A percentile compares a stretch with the other conserved stretches of the same genome.
Conservation (phyloP, 1,140 invertebrate species). For the Cheumatopsyche charites region DNA sequence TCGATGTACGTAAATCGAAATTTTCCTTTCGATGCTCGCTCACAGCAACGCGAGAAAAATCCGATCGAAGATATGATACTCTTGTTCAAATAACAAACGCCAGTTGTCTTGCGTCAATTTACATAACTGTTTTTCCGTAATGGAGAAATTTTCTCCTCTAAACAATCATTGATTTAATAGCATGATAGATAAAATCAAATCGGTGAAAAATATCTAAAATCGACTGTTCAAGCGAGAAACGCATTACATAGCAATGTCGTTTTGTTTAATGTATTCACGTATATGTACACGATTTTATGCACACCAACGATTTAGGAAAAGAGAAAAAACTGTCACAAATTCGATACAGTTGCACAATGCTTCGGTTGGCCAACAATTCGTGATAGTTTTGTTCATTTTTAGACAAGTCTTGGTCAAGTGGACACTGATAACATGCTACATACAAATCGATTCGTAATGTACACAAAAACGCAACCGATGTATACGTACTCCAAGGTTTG, state of each 20-base stretch:
- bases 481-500: not conserved
- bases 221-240: too few species aligned
- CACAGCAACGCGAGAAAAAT: conserved; percentile 4
- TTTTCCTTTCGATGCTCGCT: conserved; percentile 7
- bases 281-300: too few species aligned
- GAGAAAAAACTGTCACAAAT: conserved; percentile 33
- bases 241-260: too few species aligned
- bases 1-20: not conserved
- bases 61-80: not conserved
- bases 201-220: too few species aligned
- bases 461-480: not conserved
- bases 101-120: conserved; percentile 12
- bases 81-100: not conserved
- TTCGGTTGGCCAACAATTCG: conserved; percentile 41
- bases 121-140: conserved; percentile 13
- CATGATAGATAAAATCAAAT: too few species aligned
- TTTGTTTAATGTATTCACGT: too few species aligned
- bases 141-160: conserved; percentile 8
- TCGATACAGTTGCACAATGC: conserved; percentile 38
- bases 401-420: not conserved
- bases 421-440: conserved; percentile 12
- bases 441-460: conserved; percentile 13
- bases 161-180: too few species aligned
- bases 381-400: conserved; percentile 36
- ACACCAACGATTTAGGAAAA: not conserved